A percentile compares a stretch with the other conserved stretches of the same genome.
Evolutionary conservation across 1,140 invertebrate genomes (phyloP).

Genomic region (Pseudomyrmex dendroicus): DNA sequence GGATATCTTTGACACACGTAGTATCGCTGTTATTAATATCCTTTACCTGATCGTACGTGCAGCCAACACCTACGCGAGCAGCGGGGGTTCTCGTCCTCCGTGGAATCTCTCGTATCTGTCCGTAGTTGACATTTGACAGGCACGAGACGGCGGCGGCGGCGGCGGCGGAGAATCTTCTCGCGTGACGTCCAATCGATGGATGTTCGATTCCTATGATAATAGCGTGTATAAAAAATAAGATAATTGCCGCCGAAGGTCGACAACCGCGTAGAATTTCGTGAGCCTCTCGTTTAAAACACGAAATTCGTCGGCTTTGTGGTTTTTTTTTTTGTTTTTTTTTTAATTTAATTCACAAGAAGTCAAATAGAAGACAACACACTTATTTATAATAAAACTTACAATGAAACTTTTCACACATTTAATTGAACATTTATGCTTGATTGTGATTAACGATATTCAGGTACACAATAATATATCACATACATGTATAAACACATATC

Average conservation of each 20-base stretch:
- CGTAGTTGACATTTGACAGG: slow-evolving; percentile 77
- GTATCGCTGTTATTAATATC: slow-evolving; percentile 77
- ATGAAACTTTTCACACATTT: too few species aligned
- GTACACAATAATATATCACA: too few species aligned
- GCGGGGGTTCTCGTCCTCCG: slow-evolving; percentile 72
- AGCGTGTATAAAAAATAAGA: slow-evolving; percentile 30
- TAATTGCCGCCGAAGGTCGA: slow-evolving; percentile 34
- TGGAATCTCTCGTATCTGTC: slow-evolving; percentile 66
- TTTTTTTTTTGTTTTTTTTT: too few species aligned
- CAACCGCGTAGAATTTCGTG: slow-evolving; percentile 9
- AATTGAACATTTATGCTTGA: too few species aligned
- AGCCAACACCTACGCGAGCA: slow-evolving; percentile 78
- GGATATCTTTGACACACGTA: slow-evolving; percentile 70
- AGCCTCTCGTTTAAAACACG: not conserved
- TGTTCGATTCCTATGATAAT: slow-evolving; percentile 54
- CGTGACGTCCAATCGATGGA: slow-evolving; percentile 74
- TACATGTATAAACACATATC: too few species aligned
- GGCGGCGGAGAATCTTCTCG: slow-evolving; percentile 61
- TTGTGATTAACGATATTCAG: too few species aligned
- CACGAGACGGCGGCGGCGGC: slow-evolving; percentile 57
- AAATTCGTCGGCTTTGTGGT: not conserved
- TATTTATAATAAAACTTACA: too few species aligned
- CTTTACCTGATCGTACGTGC: slow-evolving; percentile 62
- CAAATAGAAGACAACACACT: too few species aligned
- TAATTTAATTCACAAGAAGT: too few species aligned